Percentiles rank a stretch among this genome's conserved stretches.
phyloP scores from a whole-genome alignment of 2,888 invertebrate genomes.

The Cryptus viduatorius region DNA sequence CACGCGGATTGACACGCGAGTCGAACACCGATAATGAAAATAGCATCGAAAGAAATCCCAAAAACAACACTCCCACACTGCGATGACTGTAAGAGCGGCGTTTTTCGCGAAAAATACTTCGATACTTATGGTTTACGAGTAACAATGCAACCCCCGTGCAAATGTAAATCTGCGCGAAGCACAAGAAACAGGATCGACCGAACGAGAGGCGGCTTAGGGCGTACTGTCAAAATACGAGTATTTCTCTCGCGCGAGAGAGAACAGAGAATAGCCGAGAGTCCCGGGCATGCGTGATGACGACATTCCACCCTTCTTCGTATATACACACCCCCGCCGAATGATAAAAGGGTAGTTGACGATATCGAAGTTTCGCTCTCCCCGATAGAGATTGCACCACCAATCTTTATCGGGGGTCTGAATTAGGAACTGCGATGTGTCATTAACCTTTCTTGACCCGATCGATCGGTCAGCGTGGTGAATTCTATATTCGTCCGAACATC shows the following conservation, averaged over 20 bases:
- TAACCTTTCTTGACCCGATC: background rate
- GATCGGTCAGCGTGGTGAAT: background rate
- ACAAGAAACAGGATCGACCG: conserved; percentile 34
- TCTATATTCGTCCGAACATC: background rate
- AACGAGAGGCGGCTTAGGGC: conserved; percentile 57
- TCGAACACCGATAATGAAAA: background rate
- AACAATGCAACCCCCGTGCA: background rate
- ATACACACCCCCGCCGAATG: conserved; percentile 4
- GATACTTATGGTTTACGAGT: background rate
- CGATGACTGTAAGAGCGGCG: background rate
- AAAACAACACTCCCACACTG: background rate
- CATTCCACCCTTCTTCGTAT: conserved; percentile 34
- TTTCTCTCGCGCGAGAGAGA: conserved; percentile 32
- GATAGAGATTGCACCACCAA: conserved; percentile 2
- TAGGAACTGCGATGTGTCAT: background rate
- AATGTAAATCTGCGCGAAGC: background rate
- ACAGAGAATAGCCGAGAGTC: conserved; percentile 27
- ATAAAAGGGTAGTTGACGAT: background rate
- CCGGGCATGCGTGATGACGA: conserved; percentile 65
- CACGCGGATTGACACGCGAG: conserved; percentile 57
- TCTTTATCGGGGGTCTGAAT: background rate
- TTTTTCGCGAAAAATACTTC: background rate
- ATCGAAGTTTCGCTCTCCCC: background rate
- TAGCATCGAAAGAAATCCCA: background rate
- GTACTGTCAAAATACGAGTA: conserved; percentile 64